Conservation (phyloP, 2,113 vertebrate species). For the Hippotragus niger region DNA sequence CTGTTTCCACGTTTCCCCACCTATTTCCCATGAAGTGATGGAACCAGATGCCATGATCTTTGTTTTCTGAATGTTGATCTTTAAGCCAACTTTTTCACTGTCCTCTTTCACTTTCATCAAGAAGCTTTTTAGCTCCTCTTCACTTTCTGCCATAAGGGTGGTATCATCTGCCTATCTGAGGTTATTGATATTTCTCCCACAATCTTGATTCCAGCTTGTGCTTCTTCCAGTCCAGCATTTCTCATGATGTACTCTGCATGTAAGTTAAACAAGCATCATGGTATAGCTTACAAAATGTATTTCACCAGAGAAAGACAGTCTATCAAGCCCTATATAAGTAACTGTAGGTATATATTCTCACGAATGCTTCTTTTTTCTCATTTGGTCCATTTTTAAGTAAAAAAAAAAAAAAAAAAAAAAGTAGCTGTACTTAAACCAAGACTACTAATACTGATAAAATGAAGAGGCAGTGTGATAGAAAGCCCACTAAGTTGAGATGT, state of each 20-base stretch:
- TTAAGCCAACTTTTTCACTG: too few species aligned
- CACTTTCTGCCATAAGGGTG: too few species aligned
- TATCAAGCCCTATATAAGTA: background rate
- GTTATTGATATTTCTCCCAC: accelerated
- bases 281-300: background rate
- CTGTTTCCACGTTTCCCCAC: too few species aligned
- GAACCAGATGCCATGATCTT: too few species aligned
- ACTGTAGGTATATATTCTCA: background rate
- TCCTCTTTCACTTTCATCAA: too few species aligned
- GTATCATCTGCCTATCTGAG: too few species aligned
- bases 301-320: background rate
- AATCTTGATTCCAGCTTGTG: too few species aligned
- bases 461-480: background rate
- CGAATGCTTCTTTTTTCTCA: background rate
- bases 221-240: accelerated
- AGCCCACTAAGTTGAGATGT: background rate
- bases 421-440: background rate
- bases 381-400: conserved; percentile 5
- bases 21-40: too few species aligned
- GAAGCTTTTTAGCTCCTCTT: too few species aligned
- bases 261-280: background rate
- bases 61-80: too few species aligned
- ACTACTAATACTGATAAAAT: background rate
- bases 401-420: background rate
- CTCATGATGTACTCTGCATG: too few species aligned